Conservation (phyloP, 2,797 vertebrate species). For the Setipinna tenuifilis region DNA sequence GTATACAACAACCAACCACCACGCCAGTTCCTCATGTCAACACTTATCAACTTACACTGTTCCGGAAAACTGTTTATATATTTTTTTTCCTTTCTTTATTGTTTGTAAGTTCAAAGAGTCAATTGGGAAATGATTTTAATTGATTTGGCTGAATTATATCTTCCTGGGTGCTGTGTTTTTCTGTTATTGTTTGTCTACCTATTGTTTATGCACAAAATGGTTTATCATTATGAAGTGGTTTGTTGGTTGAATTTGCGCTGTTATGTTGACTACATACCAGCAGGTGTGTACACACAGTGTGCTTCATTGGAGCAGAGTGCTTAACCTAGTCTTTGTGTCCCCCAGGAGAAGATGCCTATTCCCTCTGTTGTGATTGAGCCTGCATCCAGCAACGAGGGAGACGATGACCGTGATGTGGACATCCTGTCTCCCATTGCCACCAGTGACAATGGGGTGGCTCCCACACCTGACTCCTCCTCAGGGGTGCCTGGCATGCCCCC, state of each 20-base stretch:
- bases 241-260: neutral
- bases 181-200: neutral
- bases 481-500: conserved; percentile 70
- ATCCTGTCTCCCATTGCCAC: conserved; percentile 64
- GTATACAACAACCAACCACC: conserved; percentile 46
- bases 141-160: neutral
- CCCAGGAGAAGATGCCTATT: conserved; percentile 81
- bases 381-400: conserved; percentile 92
- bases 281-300: neutral
- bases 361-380: conserved; percentile 94
- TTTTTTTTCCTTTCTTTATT: neutral
- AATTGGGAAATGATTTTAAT: conserved; percentile 16
- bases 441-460: conserved; percentile 65
- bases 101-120: conserved; percentile 1
- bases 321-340: neutral
- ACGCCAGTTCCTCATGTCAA: neutral
- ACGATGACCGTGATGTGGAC: conserved; percentile 79
- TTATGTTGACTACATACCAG: no score
- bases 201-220: neutral
- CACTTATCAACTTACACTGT: neutral
- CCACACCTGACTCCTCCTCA: conserved; percentile 57
- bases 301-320: neutral
- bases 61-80: neutral
- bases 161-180: neutral
- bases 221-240: neutral